phyloP scores from a whole-genome alignment of 1,140 invertebrate genomes.

The Chrysopa pallens region DNA sequence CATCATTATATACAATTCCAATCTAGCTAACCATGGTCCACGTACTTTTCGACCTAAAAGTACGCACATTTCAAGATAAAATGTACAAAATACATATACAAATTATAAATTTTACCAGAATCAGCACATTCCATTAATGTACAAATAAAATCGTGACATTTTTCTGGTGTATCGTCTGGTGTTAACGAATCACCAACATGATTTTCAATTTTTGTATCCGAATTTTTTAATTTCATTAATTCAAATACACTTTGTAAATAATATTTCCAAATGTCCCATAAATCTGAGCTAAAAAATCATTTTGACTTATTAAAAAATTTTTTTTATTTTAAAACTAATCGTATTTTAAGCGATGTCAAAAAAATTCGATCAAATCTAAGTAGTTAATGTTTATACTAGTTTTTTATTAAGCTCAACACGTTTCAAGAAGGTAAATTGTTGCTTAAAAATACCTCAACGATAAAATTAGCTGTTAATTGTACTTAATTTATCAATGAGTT shows the following conservation, averaged over 20 bases:
- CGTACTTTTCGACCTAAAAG: conserved; percentile 26
- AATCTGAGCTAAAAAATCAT: conserved; percentile 35
- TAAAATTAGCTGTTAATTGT: too few species aligned
- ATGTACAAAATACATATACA: neutral
- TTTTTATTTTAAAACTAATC: too few species aligned
- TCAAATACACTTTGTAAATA: conserved; percentile 49
- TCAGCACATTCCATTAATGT: conserved; percentile 15
- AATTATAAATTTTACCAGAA: conserved; percentile 11
- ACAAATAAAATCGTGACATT: conserved; percentile 43
- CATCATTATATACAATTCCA: conserved; percentile 55
- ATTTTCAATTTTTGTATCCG: conserved; percentile 6
- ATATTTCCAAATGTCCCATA: conserved; percentile 56
- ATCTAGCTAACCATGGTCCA: conserved; percentile 62
- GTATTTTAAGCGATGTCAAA: too few species aligned
- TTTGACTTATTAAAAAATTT: too few species aligned
- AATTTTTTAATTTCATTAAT: conserved; percentile 18
- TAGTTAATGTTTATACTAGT: too few species aligned
- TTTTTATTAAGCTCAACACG: too few species aligned
- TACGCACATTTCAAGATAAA: neutral
- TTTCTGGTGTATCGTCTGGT: conserved; percentile 30
- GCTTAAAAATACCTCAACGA: too few species aligned
- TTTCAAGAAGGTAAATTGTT: too few species aligned
- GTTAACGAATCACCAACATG: conserved; percentile 10
- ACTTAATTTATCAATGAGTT: too few species aligned
- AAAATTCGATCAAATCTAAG: too few species aligned